Percentiles rank a stretch among this genome's conserved stretches.
These are phyloP conservation scores for Poeciliopsis paucimaculata DNA, from an alignment of 2,797 vertebrate genomes.

Conservation along the genomic window DNA sequence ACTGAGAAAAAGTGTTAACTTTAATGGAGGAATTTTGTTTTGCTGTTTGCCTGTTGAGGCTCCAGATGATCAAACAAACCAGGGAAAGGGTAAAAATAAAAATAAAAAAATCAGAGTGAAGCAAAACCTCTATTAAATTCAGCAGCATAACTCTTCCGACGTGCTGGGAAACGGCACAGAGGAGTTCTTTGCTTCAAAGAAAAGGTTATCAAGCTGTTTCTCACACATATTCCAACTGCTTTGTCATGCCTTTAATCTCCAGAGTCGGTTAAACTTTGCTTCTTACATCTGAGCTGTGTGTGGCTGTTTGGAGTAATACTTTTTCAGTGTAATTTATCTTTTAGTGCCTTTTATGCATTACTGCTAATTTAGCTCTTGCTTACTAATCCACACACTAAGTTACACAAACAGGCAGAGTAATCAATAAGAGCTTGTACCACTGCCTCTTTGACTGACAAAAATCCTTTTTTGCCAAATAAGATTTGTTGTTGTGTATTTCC, in stretches of 20 bases:
- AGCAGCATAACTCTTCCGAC: conserved; percentile 30
- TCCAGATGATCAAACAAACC: conserved; percentile 52
- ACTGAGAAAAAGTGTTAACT: conserved; percentile 45
- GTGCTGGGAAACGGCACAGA: conserved; percentile 33
- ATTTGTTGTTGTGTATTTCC: not conserved
- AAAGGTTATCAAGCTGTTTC: conserved; percentile 38
- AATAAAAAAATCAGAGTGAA: conserved; percentile 22
- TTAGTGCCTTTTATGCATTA: conserved; percentile 45
- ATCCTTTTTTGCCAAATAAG: not conserved
- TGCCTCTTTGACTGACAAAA: not conserved
- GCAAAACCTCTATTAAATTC: conserved; percentile 46
- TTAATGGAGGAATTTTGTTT: conserved; percentile 25
- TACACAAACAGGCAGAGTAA: conserved; percentile 19
- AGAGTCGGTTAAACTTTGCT: conserved; percentile 41
- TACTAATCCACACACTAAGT: not conserved
- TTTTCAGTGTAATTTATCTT: conserved; percentile 35
- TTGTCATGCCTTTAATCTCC: conserved; percentile 39
- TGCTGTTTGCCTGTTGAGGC: conserved; percentile 33
- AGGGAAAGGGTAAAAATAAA: conserved; percentile 7
- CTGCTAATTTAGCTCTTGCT: conserved; percentile 20
- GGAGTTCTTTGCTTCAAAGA: conserved; percentile 46
- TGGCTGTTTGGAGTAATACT: conserved; percentile 49
- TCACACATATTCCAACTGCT: conserved; percentile 20
- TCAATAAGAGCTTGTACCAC: conserved; percentile 28
- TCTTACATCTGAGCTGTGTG: conserved; percentile 34